phyloP scores from a whole-genome alignment of 2,888 invertebrate species.

The Eristalinus aeneus region DNA sequence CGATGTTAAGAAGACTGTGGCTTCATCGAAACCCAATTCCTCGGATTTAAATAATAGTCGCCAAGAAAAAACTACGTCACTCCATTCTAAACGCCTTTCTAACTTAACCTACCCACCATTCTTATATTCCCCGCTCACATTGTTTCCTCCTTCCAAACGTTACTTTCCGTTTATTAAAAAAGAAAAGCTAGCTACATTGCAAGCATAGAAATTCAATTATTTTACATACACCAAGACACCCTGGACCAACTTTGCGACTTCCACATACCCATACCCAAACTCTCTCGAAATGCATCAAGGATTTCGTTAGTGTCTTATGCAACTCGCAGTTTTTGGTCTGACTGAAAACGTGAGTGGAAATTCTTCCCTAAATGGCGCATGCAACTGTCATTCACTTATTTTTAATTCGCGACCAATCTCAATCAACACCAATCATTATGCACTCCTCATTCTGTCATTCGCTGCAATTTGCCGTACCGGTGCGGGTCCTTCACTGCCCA shows the following conservation, averaged over 20 bases:
- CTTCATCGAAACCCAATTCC: too few species aligned
- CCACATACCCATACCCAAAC: neutral
- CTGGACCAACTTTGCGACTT: neutral
- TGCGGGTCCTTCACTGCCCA: conserved; percentile 16
- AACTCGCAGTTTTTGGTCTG: neutral
- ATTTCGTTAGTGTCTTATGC: neutral
- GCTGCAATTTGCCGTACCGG: neutral
- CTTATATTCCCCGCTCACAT: too few species aligned
- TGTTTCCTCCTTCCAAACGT: too few species aligned
- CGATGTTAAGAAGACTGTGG: too few species aligned
- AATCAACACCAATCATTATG: neutral
- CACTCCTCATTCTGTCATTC: neutral
- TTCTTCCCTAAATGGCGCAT: neutral
- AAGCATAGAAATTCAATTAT: neutral
- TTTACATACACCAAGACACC: neutral
- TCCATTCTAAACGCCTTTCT: too few species aligned
- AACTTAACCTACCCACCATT: too few species aligned
- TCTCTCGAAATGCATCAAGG: neutral
- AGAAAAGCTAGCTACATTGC: neutral
- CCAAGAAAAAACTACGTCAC: too few species aligned
- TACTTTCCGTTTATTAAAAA: too few species aligned
- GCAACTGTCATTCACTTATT: neutral
- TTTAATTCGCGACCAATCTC: neutral
- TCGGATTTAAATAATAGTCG: too few species aligned
- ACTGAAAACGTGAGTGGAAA: neutral